Evolutionary conservation across 2,797 vertebrate genomes (phyloP).

Genomic region (Anabas testudineus): DNA sequence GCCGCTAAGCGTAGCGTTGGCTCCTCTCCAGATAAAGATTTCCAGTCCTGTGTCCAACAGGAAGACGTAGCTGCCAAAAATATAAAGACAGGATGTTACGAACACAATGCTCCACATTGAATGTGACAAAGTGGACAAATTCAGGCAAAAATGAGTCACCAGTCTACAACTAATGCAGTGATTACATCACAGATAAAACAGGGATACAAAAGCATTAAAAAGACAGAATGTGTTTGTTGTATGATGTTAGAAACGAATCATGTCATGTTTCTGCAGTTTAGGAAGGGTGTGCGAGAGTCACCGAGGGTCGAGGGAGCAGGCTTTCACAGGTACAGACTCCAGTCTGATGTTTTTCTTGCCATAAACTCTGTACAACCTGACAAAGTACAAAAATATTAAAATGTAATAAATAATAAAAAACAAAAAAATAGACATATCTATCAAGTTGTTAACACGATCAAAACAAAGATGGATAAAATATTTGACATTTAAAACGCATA

Average conservation of each 20-base stretch:
- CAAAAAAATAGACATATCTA: not conserved
- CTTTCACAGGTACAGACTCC: slow-evolving; percentile 92
- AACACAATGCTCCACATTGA: not conserved
- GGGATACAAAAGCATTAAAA: not conserved
- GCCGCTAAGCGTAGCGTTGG: slow-evolving; percentile 90
- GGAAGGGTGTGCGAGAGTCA: slow-evolving; percentile 65
- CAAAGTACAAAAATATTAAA: slow-evolving; percentile 4
- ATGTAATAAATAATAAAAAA: not conserved
- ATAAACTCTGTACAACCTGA: slow-evolving; percentile 93
- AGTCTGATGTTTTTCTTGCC: slow-evolving; percentile 95
- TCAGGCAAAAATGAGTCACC: not conserved
- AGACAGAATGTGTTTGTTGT: not conserved
- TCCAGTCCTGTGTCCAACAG: slow-evolving; percentile 91
- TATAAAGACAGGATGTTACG: slow-evolving; percentile 13
- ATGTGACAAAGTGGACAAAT: not conserved
- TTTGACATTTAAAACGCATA: too few species aligned
- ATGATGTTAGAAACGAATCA: not conserved
- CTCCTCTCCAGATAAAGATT: slow-evolving; percentile 93
- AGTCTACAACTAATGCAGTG: not conserved
- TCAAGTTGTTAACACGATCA: not conserved
- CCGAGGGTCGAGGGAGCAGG: slow-evolving; percentile 93
- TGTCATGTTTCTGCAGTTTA: not conserved
- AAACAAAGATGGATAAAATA: not conserved
- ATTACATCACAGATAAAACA: not conserved
- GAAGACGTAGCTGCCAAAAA: slow-evolving; percentile 90